Conservation (phyloP, 2,888 invertebrate species). For the Monochamus alternatus region DNA sequence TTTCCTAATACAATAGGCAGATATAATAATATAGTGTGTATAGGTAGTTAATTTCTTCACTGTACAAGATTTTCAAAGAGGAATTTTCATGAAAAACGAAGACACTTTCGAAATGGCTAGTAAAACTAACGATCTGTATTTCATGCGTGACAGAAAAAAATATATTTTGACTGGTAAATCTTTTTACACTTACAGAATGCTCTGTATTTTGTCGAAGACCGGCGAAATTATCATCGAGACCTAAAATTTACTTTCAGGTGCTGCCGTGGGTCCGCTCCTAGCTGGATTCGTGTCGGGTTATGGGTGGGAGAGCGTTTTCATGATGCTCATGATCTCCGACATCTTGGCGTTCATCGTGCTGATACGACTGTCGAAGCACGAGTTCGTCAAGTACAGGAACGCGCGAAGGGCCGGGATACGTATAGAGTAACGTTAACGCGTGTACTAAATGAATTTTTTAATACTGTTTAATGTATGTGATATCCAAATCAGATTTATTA, state of each 20-base stretch:
- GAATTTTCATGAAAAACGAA: too few species aligned
- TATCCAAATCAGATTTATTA: conserved; percentile 6
- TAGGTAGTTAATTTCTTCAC: too few species aligned
- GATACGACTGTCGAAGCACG: conserved; percentile 73
- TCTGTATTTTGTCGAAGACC: neutral
- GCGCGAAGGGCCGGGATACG: conserved; percentile 46
- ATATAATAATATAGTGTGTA: too few species aligned
- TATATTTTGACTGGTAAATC: too few species aligned
- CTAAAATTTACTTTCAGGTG: conserved; percentile 75
- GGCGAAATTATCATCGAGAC: too few species aligned
- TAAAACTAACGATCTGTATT: too few species aligned
- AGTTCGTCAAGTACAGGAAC: conserved; percentile 63
- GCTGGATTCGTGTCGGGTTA: conserved; percentile 85
- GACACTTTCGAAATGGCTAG: too few species aligned
- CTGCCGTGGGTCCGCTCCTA: conserved; percentile 92
- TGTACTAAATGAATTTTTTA: conserved; percentile 1
- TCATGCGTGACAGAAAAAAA: too few species aligned
- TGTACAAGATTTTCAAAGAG: too few species aligned
- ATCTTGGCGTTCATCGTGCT: conserved; percentile 83
- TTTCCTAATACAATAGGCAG: too few species aligned
- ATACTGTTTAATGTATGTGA: conserved; percentile 22
- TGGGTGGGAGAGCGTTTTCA: conserved; percentile 91
- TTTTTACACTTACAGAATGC: too few species aligned
- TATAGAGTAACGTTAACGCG: conserved; percentile 47
- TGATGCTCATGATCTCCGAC: conserved; percentile 90